Evolutionary conservation across 1,140 invertebrate species (phyloP).

Genomic region (Drosophila bifasciata): DNA sequence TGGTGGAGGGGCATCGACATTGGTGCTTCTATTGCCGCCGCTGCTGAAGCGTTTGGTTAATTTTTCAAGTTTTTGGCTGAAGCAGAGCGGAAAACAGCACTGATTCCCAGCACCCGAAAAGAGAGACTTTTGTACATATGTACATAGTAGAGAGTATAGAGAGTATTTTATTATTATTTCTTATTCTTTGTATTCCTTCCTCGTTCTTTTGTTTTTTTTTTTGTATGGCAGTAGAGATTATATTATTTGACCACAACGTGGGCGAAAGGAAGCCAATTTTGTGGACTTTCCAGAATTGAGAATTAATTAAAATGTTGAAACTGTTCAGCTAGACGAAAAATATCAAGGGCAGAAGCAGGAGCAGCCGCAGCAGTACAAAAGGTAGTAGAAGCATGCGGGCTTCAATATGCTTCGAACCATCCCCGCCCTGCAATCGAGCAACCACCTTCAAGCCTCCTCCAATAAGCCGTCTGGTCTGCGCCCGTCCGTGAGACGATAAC

Average conservation of each 20-base stretch:
- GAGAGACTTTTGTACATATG: not conserved
- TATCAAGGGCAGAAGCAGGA: not conserved
- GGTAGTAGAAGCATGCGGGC: slow-evolving; percentile 30
- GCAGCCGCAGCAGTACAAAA: not conserved
- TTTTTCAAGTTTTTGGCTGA: slow-evolving; percentile 34
- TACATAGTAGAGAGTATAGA: too few relatives aligned
- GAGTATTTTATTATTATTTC: slow-evolving; percentile 4
- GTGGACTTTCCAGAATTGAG: slow-evolving; percentile 40
- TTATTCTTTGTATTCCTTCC: not conserved
- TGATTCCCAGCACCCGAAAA: slow-evolving; percentile 7
- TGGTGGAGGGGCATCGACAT: slow-evolving; percentile 48
- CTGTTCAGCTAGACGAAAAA: slow-evolving; percentile 25
- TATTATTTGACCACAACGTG: not conserved
- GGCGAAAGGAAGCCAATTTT: not conserved
- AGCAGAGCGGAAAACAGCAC: slow-evolving; percentile 1
- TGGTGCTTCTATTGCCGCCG: slow-evolving; percentile 32
- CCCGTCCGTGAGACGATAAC: slow-evolving; percentile 50
- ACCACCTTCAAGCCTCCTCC: too few relatives aligned
- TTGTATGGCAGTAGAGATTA: not conserved
- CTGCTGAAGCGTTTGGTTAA: slow-evolving; percentile 45
- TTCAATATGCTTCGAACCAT: slow-evolving; percentile 36
- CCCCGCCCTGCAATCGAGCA: not conserved
- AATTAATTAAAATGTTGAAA: slow-evolving; percentile 61
- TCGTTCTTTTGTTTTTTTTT: not conserved
- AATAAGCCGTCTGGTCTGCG: slow-evolving; percentile 35